phyloP scores from a whole-genome alignment of 2,797 vertebrate species.

The Labeo calbasu region DNA sequence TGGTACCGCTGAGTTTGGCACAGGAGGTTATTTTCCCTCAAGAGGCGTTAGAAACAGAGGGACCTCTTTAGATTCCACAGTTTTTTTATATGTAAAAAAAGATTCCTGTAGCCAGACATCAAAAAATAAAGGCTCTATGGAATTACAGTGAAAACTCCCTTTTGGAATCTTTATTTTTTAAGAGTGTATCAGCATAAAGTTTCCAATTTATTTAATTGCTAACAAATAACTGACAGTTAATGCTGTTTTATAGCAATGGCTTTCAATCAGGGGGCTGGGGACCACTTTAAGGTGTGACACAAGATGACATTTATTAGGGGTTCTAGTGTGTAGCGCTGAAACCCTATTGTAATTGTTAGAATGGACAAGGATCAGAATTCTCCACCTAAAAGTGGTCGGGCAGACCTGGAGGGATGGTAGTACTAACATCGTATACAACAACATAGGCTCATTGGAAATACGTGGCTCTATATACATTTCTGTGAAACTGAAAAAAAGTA shows the following conservation, averaged over 20 bases:
- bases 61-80: neutral
- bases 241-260: neutral
- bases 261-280: neutral
- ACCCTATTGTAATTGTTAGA: no score
- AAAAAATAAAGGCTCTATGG: neutral
- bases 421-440: no score
- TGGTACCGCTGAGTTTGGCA: neutral
- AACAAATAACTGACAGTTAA: neutral
- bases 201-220: neutral
- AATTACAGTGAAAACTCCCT: neutral
- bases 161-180: neutral
- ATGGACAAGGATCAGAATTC: no score
- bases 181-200: neutral
- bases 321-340: no score
- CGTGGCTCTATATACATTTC: no score
- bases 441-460: no score
- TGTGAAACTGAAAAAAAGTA: no score
- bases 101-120: neutral
- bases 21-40: conserved; percentile 20
- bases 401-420: no score
- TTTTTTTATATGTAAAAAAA: neutral
- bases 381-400: no score
- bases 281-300: neutral
- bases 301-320: no score
- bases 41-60: conserved; percentile 3